Conservation (phyloP, 2,888 invertebrate species). For the Scaeva pyrastri region DNA sequence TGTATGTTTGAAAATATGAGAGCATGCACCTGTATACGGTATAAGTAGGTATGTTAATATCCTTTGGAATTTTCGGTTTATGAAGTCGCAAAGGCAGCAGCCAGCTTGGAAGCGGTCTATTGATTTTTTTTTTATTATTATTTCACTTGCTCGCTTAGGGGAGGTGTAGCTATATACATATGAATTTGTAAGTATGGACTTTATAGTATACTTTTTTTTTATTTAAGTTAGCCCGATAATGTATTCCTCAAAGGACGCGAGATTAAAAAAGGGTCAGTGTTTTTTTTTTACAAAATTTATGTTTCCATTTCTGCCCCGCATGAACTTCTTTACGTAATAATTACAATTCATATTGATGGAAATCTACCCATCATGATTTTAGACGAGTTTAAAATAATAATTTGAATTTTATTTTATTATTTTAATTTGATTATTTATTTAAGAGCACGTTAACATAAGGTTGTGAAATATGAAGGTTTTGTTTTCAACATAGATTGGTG, state of each 20-base stretch:
- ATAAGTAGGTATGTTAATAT: slow-evolving; percentile 58
- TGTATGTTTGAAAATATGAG: slow-evolving; percentile 25
- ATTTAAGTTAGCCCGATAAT: slow-evolving; percentile 15
- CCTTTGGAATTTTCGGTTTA: slow-evolving; percentile 67
- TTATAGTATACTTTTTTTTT: neutral
- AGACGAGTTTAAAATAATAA: slow-evolving; percentile 27
- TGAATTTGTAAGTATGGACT: neutral
- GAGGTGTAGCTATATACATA: neutral
- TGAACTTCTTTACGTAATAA: slow-evolving; percentile 25
- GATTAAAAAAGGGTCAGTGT: slow-evolving; percentile 32
- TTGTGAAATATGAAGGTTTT: neutral
- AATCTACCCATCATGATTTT: slow-evolving; percentile 12
- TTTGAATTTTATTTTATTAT: slow-evolving; percentile 2
- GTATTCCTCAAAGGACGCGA: slow-evolving; percentile 10
- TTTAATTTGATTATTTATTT: slow-evolving; percentile 13
- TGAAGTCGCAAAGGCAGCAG: slow-evolving; percentile 65
- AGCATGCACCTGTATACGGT: slow-evolving; percentile 16
- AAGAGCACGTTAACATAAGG: neutral
- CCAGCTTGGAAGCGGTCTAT: slow-evolving; percentile 51
- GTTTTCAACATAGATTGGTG: neutral
- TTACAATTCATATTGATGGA: slow-evolving; percentile 27
- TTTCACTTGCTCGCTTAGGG: slow-evolving; percentile 14
- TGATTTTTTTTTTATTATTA: slow-evolving; percentile 56
- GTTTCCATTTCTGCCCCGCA: slow-evolving; percentile 7
- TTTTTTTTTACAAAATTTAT: slow-evolving; percentile 27